Evolutionary conservation across 2,888 invertebrate species (phyloP).

Genomic region (Coelogynopora nodosa): DNA sequence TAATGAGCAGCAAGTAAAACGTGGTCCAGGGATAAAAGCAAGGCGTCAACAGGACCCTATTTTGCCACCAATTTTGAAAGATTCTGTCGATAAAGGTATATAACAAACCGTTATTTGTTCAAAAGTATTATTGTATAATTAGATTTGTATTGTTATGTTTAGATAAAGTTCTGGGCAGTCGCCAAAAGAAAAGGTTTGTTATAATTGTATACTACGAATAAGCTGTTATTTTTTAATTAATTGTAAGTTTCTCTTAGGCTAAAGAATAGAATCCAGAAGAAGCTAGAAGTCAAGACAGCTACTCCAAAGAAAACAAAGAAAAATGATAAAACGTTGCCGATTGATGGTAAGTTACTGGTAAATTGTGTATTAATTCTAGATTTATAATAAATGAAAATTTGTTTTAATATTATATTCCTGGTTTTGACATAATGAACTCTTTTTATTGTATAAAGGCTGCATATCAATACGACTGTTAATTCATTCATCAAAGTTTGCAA

Average conservation of each 20-base stretch:
- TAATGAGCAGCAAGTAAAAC: conserved; percentile 63
- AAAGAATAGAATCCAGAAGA: conserved; percentile 36
- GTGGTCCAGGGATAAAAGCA: conserved; percentile 79
- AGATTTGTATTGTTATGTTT: not conserved
- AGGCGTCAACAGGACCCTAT: conserved; percentile 79
- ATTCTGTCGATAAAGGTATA: not conserved
- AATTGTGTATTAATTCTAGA: too few relatives aligned
- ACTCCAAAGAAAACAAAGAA: conserved; percentile 45
- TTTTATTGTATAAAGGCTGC: too few relatives aligned
- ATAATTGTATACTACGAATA: too few relatives aligned
- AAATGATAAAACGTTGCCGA: not conserved
- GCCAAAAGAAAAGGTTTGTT: conserved; percentile 42
- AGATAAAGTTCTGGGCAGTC: conserved; percentile 21
- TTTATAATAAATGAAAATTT: too few relatives aligned
- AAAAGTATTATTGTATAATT: conserved; percentile 4
- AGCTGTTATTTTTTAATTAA: too few relatives aligned
- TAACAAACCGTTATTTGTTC: conserved; percentile 38
- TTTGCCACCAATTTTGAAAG: conserved; percentile 64
- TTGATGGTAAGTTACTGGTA: conserved; percentile 1
- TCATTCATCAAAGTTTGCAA: too few relatives aligned
- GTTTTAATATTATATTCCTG: too few relatives aligned
- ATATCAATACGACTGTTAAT: too few relatives aligned
- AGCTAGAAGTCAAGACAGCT: conserved; percentile 33
- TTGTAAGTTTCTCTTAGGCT: conserved; percentile 34
- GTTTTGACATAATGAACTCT: too few relatives aligned